Percentiles rank a stretch among this genome's conserved stretches.
phyloP scores from a whole-genome alignment of 2,888 invertebrate species.

The Eupithecia centaureata region DNA sequence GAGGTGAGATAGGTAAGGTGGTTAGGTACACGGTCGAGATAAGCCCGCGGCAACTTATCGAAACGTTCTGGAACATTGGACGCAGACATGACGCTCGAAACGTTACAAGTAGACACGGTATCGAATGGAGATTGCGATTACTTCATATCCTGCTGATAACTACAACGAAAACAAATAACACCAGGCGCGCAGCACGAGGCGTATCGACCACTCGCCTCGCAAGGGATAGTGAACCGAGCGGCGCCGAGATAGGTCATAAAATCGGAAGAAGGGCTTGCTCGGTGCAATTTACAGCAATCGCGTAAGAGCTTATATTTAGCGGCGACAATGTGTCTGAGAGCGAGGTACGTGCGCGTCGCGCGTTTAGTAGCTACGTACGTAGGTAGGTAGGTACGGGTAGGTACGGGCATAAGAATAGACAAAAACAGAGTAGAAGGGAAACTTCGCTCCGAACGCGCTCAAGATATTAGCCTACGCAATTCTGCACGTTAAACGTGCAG shows the following conservation, averaged over 20 bases:
- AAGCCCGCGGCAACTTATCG: no score
- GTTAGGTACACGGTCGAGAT: no score
- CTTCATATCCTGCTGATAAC: constrained; percentile 40
- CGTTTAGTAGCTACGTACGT: no score
- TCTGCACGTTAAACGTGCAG: no score
- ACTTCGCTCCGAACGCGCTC: no score
- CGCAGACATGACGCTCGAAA: constrained; percentile 14
- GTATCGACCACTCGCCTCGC: constrained; percentile 12
- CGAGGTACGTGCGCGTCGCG: constrained; percentile 21
- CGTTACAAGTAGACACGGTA: not conserved
- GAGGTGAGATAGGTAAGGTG: no score
- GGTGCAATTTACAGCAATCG: constrained; percentile 42
- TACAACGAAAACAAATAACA: constrained; percentile 40
- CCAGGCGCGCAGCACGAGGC: constrained; percentile 29
- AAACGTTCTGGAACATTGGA: constrained; percentile 4
- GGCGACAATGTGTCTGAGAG: constrained; percentile 55
- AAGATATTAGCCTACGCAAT: no score
- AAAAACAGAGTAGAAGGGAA: no score
- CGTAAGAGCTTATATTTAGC: constrained; percentile 54
- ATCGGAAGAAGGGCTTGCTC: constrained; percentile 23
- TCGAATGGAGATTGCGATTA: constrained; percentile 36
- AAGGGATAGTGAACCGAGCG: constrained; percentile 19
- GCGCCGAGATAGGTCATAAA: constrained; percentile 14
- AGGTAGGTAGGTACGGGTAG: constrained; percentile 4
- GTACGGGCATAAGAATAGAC: no score